Evolutionary conservation across 1,140 invertebrate genomes (phyloP), one percentile per base, ranked within the genome.

Genomic region (Bombus affinis): DNA sequence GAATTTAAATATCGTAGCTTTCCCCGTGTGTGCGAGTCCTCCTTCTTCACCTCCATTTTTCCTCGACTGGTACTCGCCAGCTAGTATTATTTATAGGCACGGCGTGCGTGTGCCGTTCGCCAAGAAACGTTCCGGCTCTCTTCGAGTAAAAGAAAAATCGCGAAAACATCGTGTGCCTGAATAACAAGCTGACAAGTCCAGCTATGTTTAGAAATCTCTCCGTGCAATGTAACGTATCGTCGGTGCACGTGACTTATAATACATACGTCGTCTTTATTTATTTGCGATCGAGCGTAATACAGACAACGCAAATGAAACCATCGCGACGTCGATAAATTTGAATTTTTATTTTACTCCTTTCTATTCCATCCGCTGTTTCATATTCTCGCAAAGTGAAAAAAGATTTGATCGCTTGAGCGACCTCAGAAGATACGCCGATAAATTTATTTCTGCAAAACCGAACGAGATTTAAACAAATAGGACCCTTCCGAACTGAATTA

Each of bases 1-100:
- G 86, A 88, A 88, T 88, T 91, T 91, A 91, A 90, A 91, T 90
- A 90, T 81, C 88, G 82, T 42, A 73, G 65, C 72, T 83, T 81
- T 90, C 76, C 18, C 18, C 47, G 47, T 53, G 47, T 22, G 47
- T 8, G 86, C 82, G 74, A 32, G 65, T 15, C 65, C 65, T 66
- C 78, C 78, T 70, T 66, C 86, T 76, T 88, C 37, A 44, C 66
- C 65, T 32, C 83, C 72, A 88, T 90, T 90, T 86, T 90, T 84
- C 80, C 86, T 73, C 70, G 62, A 25, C 72, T 62, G 57, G 44
- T 70, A 42, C 59, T 35, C 57, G 53, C 35, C 57, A 35, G 22
- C 66, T 72, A 28, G 44, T 66, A 87, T 90, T 90, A 90, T 90
- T 90, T 90, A 89, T 90, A 90, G 89, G 73, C 68, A 32, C 83